Evolutionary conservation across 2,797 vertebrate species (phyloP).

Genomic region (Sebastes matsubarae): DNA sequence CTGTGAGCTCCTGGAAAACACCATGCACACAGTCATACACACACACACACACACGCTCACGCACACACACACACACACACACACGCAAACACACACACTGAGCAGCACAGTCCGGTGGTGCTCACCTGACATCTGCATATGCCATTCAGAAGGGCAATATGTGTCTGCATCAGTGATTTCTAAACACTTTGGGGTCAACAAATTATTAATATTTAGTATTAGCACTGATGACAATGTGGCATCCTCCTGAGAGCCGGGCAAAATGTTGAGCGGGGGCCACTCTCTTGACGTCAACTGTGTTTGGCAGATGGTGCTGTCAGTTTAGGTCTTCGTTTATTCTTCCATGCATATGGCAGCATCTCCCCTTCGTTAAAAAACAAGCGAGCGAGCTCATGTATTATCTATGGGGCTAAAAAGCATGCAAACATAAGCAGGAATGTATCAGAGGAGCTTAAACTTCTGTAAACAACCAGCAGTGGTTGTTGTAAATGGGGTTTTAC

Average conservation of each 20-base stretch:
- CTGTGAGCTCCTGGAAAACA: constrained; percentile 71
- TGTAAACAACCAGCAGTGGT: constrained; percentile 88
- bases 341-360: constrained; percentile 87
- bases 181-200: constrained; percentile 89
- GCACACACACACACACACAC: constrained; percentile 50
- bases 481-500: constrained; percentile 90
- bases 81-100: constrained; percentile 31
- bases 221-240: constrained; percentile 83
- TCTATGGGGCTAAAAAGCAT: constrained; percentile 89
- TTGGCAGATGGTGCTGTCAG: constrained; percentile 91
- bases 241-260: constrained; percentile 82
- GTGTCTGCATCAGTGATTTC: constrained; percentile 84
- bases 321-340: constrained; percentile 88
- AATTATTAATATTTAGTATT: constrained; percentile 84
- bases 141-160: constrained; percentile 83
- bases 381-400: constrained; percentile 87
- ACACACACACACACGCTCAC: constrained; percentile 30
- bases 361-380: constrained; percentile 80
- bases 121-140: constrained; percentile 87
- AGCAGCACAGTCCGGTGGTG: constrained; percentile 59
- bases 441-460: constrained; percentile 89
- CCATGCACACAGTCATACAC: constrained; percentile 29
- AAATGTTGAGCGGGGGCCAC: constrained; percentile 79
- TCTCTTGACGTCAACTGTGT: constrained; percentile 84
- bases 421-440: constrained; percentile 83